phyloP scores from a whole-genome alignment of 2,113 vertebrate genomes.

The Lanius ludovicianus region DNA sequence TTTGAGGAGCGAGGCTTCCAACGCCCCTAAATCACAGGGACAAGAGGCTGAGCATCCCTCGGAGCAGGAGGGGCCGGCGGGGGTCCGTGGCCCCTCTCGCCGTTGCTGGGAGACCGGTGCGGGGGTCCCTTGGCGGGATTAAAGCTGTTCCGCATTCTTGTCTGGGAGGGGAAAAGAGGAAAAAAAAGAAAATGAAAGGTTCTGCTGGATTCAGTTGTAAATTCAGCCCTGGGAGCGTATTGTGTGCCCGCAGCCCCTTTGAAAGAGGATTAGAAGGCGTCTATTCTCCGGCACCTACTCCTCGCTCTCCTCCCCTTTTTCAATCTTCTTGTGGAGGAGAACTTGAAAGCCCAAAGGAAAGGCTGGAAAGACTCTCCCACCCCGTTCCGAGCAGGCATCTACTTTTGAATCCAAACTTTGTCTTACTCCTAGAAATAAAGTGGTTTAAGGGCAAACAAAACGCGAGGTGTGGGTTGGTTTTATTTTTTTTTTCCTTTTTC shows the following conservation, averaged over 20 bases:
- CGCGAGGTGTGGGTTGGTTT: not conserved
- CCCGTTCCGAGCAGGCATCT: not conserved
- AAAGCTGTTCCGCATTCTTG: conserved; percentile 67
- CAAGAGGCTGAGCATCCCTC: rapidly evolving
- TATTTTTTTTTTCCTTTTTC: not conserved
- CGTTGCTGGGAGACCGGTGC: conserved; percentile 69
- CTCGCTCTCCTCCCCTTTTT: conserved; percentile 54
- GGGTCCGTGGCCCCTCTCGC: not conserved
- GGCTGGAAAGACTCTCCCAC: not conserved
- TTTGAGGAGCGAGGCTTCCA: rapidly evolving
- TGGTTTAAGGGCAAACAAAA: not conserved
- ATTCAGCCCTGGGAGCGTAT: conserved; percentile 63
- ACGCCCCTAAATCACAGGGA: rapidly evolving
- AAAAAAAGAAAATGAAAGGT: not conserved
- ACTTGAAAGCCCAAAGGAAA: not conserved
- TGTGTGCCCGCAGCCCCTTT: conserved; percentile 66
- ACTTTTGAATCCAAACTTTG: not conserved
- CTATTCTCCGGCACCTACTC: conserved; percentile 29
- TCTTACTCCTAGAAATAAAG: not conserved
- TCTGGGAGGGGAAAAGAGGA: not conserved
- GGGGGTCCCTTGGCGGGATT: conserved; percentile 63
- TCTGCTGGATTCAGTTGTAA: conserved; percentile 66
- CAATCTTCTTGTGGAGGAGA: not conserved
- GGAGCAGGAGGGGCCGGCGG: not conserved
- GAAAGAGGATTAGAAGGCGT: conserved; percentile 72